Conservation (phyloP, 92 coral and sea anemone species). For the Palythoa caribaeorum region DNA sequence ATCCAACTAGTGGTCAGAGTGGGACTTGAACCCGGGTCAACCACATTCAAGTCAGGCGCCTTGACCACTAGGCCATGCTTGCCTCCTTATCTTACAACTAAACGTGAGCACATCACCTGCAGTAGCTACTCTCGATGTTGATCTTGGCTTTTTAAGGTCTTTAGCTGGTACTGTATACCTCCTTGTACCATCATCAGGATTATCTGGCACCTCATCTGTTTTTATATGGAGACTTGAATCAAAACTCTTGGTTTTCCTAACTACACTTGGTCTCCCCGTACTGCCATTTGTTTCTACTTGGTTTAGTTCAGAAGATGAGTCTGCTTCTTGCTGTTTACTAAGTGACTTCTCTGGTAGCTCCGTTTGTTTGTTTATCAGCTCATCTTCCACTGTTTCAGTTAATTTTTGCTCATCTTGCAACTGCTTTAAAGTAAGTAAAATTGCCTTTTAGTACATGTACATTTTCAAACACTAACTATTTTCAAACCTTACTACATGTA, state of each 20-base stretch:
- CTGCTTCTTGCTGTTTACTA: neutral
- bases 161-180: neutral
- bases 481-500: too few relatives aligned
- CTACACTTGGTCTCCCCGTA: neutral
- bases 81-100: too few relatives aligned
- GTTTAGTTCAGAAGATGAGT: neutral
- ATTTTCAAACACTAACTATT: too few relatives aligned
- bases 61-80: too few relatives aligned
- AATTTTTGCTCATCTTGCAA: conserved; percentile 34
- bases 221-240: neutral
- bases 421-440: neutral
- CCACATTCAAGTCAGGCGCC: too few relatives aligned
- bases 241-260: conserved; percentile 33
- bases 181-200: neutral
- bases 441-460: too few relatives aligned
- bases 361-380: neutral
- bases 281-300: neutral
- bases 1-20: too few relatives aligned
- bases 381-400: conserved; percentile 8
- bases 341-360: neutral
- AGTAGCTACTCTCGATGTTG: conserved; percentile 8
- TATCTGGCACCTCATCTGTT: neutral
- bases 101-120: neutral
- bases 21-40: too few relatives aligned
- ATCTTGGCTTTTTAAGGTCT: conserved; percentile 16